Base-by-base conservation (phyloP, 2,888 invertebrate species). In the Cinara cedri region DNA sequence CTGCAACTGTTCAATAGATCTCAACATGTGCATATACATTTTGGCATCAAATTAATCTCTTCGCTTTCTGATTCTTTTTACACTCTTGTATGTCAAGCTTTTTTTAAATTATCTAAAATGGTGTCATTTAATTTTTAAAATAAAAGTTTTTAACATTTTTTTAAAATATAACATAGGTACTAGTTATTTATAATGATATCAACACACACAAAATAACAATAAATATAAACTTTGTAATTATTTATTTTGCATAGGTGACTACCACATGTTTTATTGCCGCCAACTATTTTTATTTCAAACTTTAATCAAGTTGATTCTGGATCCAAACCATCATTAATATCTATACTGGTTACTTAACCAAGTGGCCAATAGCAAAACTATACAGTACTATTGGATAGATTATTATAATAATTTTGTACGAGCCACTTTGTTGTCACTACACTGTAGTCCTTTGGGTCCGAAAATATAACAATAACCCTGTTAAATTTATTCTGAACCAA, bases 211-310 rank as follows among this genome's bases (percentile, higher is more conserved):
- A 34, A 34, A 4, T 34, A 34, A 34, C 6, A 34, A 34, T 34
- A 34, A 60, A 60, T 8, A 6, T 60, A 34, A 60, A 60, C 19
- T 60, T 13, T 34, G 6, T 26, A 60, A 60, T 60, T 26, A 51
- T 60, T 19, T 16, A 60, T 60, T 60, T 60, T 60, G 13, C 63
- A 63, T 63, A n/a, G n/a, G n/a, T n/a, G n/a, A n/a, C n/a, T n/a
- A 63, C 63, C 63, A 44, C 44, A 63, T 44, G 63, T 63, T 26
- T 63, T 44, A 63, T 63, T 44, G 9, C 44, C 63, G 44, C 63
- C 63, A 44, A 26, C 13, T 21, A 63, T 21, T 63, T 19, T 63
- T 13, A 63, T 13, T 6, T 14, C 26, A 44, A 44, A 63, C 6
- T 26, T 6, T 13, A 26, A 63, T 44, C 63, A 63, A 44, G 19